Conservation (phyloP, 2,888 invertebrate genomes). For the Drosophila heteroneura region DNA sequence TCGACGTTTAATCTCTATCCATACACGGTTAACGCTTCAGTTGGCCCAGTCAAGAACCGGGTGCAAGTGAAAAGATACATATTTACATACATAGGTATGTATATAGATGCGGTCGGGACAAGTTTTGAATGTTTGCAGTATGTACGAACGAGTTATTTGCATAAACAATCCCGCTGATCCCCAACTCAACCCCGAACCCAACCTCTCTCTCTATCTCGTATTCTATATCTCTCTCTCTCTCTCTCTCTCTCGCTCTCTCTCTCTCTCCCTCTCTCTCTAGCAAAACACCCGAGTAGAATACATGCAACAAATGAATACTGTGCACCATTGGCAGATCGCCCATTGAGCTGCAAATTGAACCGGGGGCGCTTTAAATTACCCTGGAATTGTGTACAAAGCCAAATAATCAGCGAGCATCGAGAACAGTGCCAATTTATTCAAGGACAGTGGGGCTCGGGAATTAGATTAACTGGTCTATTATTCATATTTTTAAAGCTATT, state of each 20-base stretch:
- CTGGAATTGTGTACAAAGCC: slow-evolving; percentile 19
- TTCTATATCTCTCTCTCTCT: background rate
- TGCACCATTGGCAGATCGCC: slow-evolving; percentile 24
- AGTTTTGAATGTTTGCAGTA: background rate
- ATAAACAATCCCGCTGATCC: slow-evolving; percentile 52
- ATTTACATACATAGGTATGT: slow-evolving; percentile 27
- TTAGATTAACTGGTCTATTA: background rate
- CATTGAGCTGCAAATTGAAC: slow-evolving; percentile 19
- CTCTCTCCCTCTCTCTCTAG: background rate
- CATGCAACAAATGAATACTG: background rate
- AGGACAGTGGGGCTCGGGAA: background rate
- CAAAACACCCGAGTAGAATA: background rate
- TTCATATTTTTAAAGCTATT: background rate
- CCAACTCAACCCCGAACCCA: slow-evolving; percentile 32
- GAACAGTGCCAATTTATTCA: slow-evolving; percentile 16
- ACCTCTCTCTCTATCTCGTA: slow-evolving; percentile 1
- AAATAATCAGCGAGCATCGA: slow-evolving; percentile 7
- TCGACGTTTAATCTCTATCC: slow-evolving; percentile 6
- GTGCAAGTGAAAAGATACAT: slow-evolving; percentile 16
- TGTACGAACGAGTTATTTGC: slow-evolving; percentile 38
- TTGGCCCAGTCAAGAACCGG: slow-evolving; percentile 3
- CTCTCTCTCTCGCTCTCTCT: background rate
- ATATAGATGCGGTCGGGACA: slow-evolving; percentile 28
- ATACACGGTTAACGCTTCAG: slow-evolving; percentile 21
- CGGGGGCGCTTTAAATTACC: slow-evolving; percentile 12